Base-by-base conservation (phyloP, 1,140 invertebrate genomes). In the Rhagoletis zephyria region DNA sequence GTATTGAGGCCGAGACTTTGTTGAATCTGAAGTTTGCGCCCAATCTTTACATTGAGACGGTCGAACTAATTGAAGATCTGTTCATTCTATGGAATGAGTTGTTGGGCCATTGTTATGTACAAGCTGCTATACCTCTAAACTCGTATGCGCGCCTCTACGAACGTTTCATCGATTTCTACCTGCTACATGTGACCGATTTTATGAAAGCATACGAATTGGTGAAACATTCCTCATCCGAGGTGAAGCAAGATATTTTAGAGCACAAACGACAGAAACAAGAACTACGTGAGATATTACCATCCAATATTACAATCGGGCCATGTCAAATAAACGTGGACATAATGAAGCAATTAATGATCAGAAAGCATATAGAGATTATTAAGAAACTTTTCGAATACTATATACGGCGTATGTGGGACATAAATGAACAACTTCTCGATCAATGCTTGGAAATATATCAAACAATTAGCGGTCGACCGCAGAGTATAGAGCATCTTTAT, bases 361-460 rank as follows among this genome's bases (percentile, higher is more conserved):
- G 89, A 16, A 93, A 93, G 30, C 89, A 90, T 51, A 92, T 89
- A 1, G 91, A 93, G 0, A 87, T 93, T 9, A 89, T 92, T 3
- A 88, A 89, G 2, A 88, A 89, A 7, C 89, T 93, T 14, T 92
- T 93, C 40, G 91, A 92, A 81, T 93, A 91, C 70, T 93, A 92
- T 48, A 88, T 92, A 42, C 90, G 92, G 60, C 91, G 92, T 2
- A 93, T 93, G 92, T 92, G 89, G 48, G 90, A 92, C 48, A 89
- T 89, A 4, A 93, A 91, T 45, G 92, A 92, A 4, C 0, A 0
- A 0, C 12, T 93, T 0, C 1, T 90, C 5, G 92, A 93, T 0
- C 89, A 89, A 3, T 90, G 90, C 9, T n/a, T 87, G 19, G 89
- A 90, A 3, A 89, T 90, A 4, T 89, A 89, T 85, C 70, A 89